Base-by-base conservation (phyloP, 2,797 vertebrate species). In the Orestias chungarensis region DNA sequence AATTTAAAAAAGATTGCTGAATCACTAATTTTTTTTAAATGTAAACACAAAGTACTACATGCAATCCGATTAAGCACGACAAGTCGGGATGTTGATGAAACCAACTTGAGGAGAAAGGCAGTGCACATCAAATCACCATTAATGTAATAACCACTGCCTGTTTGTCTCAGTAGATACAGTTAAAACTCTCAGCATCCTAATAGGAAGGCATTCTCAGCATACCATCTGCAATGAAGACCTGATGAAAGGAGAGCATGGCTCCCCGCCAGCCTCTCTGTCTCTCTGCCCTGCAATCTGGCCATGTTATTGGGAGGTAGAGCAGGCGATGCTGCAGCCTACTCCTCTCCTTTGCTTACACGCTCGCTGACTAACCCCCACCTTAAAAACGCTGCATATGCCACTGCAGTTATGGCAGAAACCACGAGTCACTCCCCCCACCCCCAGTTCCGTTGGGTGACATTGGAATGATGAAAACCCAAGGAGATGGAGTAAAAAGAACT, bases 251-350 rank as follows among this genome's bases (percentile, higher is more conserved):
- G 88, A 86, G 79, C 77, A 80, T 91, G 93, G 94, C 92, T 1
- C 15, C 66, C 74, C 87, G 92, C 94, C 93, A 94, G 85, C 77
- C 79, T 84, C 87, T 27, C 59, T 50, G 15, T 46, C 44, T 86
- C 86, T 93, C 88, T 85, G 92, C 85, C 91, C 92, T 88, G 91
- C 91, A 93, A 92, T 93, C 91, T 94, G 92, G 86, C 87, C 85
- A 83, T 92, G 91, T 90, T 88, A 91, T 86, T 78, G 76, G 38
- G 78, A 87, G 83, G 84, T 85, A 87, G 81, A 84, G 84, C 83
- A 88, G 80, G 85, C 88, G 83, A 82, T 71, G 74, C 90, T 89
- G 89, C 91, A 92, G 88, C 87, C 82, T 88, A 80, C 87, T 92
- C 81, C 75, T 90, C 82, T 86, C 83, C 65, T 77, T 78, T 27